Evolutionary conservation across 2,113 vertebrate genomes (phyloP).

Genomic region (Periophthalmus modestus): DNA sequence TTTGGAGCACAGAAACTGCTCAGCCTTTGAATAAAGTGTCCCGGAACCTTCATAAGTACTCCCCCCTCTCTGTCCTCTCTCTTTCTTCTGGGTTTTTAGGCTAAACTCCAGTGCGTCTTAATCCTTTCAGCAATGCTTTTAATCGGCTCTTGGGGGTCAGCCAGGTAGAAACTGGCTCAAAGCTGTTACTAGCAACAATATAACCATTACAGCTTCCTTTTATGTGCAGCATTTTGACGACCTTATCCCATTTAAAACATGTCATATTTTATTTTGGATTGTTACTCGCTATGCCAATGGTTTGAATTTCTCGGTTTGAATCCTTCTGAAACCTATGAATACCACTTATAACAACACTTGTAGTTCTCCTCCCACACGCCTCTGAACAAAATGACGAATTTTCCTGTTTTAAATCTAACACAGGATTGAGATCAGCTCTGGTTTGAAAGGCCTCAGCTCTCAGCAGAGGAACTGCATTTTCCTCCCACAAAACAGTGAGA

Average conservation of each 20-base stretch:
- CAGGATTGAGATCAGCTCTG: conserved; percentile 54
- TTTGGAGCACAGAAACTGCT: neutral
- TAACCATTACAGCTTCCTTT: no score
- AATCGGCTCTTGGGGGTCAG: conserved; percentile 51
- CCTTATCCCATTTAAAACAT: no score
- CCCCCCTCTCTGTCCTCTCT: neutral
- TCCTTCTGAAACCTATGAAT: no score
- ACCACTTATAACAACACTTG: conserved; percentile 1
- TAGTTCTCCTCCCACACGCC: conserved; percentile 24
- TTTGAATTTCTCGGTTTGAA: no score
- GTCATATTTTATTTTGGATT: no score
- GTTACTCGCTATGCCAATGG: no score
- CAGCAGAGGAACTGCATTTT: conserved; percentile 27
- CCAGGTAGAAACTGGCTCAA: conserved; percentile 12
- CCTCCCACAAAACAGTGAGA: conserved; percentile 33
- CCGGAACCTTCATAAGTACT: conserved; percentile 19
- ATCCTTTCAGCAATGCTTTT: conserved; percentile 56
- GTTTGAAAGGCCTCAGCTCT: conserved; percentile 54
- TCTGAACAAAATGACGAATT: conserved; percentile 21
- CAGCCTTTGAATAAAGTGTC: neutral
- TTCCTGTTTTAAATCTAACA: conserved; percentile 53
- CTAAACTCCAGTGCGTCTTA: conserved; percentile 49
- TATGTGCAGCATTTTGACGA: no score
- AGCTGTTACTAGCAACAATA: conserved; percentile 29
- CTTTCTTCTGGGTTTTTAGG: conserved; percentile 48